phyloP scores from a whole-genome alignment of 2,888 invertebrate species.

The Euplexia lucipara region DNA sequence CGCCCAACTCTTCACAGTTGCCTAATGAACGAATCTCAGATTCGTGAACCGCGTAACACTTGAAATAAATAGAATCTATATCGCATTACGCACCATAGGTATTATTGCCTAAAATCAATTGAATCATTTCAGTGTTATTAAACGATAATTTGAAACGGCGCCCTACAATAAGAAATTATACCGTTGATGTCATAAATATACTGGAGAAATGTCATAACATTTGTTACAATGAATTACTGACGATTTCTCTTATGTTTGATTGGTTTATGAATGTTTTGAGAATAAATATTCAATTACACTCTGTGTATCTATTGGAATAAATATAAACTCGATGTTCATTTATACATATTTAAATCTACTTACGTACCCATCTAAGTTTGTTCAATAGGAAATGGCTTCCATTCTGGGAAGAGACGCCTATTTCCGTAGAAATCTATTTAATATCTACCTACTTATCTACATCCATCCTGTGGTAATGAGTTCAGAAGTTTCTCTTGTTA shows the following conservation, averaged over 20 bases:
- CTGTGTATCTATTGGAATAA: constrained; percentile 27
- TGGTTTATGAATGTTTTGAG: constrained; percentile 35
- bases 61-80: constrained; percentile 59
- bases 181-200: constrained; percentile 59
- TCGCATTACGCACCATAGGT: constrained; percentile 53
- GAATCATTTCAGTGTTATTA: constrained; percentile 66
- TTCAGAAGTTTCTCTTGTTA: constrained; percentile 55
- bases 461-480: constrained; percentile 48
- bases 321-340: constrained; percentile 20
- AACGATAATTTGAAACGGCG: constrained; percentile 57
- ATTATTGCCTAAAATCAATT: constrained; percentile 69
- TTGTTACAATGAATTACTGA: constrained; percentile 44
- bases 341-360: constrained; percentile 27
- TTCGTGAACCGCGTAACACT: constrained; percentile 62
- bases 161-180: constrained; percentile 62
- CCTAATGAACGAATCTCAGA: constrained; percentile 28
- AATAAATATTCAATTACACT: constrained; percentile 44
- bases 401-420: neutral
- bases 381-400: constrained; percentile 11
- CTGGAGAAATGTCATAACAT: constrained; percentile 55
- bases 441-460: constrained; percentile 22
- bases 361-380: constrained; percentile 12
- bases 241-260: constrained; percentile 38
- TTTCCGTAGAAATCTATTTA: constrained; percentile 36
- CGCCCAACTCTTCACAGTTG: constrained; percentile 8